A percentile compares a stretch with the other conserved stretches of the same genome.
Evolutionary conservation across 2,797 vertebrate species (phyloP).

Genomic region (Molothrus ater): DNA sequence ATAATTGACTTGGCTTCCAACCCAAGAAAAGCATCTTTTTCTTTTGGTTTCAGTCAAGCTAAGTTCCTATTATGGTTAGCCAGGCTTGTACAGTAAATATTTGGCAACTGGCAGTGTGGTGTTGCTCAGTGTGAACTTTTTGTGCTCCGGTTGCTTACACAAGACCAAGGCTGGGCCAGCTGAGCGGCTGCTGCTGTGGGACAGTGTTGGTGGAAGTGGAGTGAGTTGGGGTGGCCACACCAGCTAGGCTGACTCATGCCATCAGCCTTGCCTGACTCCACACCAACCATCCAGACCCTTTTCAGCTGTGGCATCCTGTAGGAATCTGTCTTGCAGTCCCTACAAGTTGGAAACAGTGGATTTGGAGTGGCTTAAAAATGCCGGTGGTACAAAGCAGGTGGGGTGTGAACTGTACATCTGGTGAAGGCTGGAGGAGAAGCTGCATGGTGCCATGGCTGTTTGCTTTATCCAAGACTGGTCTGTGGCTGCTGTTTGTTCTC

Average conservation of each 20-base stretch:
- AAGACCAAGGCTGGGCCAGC: background rate
- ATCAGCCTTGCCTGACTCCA: background rate
- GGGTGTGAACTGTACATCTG: background rate
- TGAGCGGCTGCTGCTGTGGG: background rate
- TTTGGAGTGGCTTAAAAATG: background rate
- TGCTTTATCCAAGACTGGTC: background rate
- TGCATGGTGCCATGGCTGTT: background rate
- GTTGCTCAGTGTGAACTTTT: background rate
- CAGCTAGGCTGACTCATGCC: background rate
- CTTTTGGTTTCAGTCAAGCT: background rate
- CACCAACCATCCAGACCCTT: background rate
- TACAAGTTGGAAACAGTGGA: background rate
- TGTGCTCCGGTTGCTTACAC: background rate
- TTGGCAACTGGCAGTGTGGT: background rate
- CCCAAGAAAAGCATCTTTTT: background rate
- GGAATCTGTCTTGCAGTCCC: background rate
- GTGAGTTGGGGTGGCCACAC: background rate
- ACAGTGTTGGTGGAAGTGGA: background rate
- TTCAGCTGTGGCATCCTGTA: background rate
- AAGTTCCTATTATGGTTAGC: slow-evolving; percentile 40
- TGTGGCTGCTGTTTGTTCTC: background rate
- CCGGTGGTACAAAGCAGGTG: background rate
- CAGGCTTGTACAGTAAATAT: slow-evolving; percentile 24
- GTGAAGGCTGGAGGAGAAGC: background rate
- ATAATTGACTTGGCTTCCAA: background rate